A percentile compares a stretch with the other conserved stretches of the same genome.
Evolutionary conservation across 2,888 invertebrate genomes (phyloP).

Genomic region (Leucophenga montana): DNA sequence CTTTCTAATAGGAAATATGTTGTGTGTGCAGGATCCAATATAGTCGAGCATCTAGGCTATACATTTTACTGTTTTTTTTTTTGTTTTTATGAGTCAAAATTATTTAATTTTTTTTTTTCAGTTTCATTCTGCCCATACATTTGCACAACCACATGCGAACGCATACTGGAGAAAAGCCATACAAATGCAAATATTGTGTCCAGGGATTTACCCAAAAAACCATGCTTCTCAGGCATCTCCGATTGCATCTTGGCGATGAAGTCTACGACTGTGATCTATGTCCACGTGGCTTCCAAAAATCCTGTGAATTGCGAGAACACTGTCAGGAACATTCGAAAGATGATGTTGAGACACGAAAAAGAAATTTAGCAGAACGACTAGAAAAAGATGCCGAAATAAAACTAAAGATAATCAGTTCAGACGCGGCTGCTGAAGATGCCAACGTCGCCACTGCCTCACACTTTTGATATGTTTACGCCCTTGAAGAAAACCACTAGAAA

Average conservation of each 20-base stretch:
- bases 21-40: no score
- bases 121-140: slow-evolving; percentile 76
- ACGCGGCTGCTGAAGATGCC: not conserved
- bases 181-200: slow-evolving; percentile 74
- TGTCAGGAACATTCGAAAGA: slow-evolving; percentile 41
- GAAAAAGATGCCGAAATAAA: not conserved
- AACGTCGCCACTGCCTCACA: no score
- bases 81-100: no score
- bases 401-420: slow-evolving; percentile 1
- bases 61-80: no score
- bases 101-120: not conserved
- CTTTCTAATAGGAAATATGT: no score
- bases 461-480: no score
- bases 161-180: slow-evolving; percentile 74
- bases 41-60: no score
- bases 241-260: slow-evolving; percentile 76
- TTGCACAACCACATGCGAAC: slow-evolving; percentile 76
- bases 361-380: slow-evolving; percentile 37
- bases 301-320: slow-evolving; percentile 43
- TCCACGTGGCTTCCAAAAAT: slow-evolving; percentile 45
- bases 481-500: no score
- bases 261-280: slow-evolving; percentile 74
- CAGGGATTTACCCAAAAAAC: slow-evolving; percentile 77
- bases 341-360: slow-evolving; percentile 38
- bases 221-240: slow-evolving; percentile 75